Base-by-base conservation (phyloP, 2,888 invertebrate species). In the Strigamia crassipes region DNA sequence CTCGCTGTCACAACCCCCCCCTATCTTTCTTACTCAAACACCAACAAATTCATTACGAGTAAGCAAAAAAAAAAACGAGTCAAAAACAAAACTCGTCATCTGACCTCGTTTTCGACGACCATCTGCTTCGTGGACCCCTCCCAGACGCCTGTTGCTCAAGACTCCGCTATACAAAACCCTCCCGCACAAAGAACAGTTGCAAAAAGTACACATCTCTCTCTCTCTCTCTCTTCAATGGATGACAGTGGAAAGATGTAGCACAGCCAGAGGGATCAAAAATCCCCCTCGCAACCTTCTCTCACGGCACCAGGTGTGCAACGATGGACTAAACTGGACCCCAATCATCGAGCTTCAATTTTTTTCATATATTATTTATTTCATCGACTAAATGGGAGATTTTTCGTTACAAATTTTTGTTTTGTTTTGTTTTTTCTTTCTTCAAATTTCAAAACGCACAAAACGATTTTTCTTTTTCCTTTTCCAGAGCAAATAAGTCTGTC, bases 141-240 rank as follows among this genome's bases (percentile, higher is more conserved):
- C 73, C 73, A 73, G 73, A 73, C 73, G 73, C 73, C 73, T 73
- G 73, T 73, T 73, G 73, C 73, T 73, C 73, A 73, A 73, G 27
- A 27, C 27, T 13, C 8, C 5, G 12, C 31, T 31, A 73, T 18
- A 51, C 2, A 51, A 73, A 73, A 73, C 31, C 73, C 73, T 27
- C 73, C 73, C 73, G 23, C 73, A 73, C 73, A 73, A 73, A 73
- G 73, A 73, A 73, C 73, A 73, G 73, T 73, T 73, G 73, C 73
- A 73, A 73, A 73, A 73, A 73, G 73, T 73, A 73, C 73, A 73
- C 73, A 73, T 73, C 73, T 73, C 27, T 27, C 27, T 27, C 27
- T 1, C 27, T 27, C 27, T 27, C 27, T 27, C 27, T 27, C 61
- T 73, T 73, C 13, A 73, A 73, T 73, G 31, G 73, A 73, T 61